Base-by-base conservation (phyloP, 2,888 invertebrate genomes). In the Panzeria rudis region DNA sequence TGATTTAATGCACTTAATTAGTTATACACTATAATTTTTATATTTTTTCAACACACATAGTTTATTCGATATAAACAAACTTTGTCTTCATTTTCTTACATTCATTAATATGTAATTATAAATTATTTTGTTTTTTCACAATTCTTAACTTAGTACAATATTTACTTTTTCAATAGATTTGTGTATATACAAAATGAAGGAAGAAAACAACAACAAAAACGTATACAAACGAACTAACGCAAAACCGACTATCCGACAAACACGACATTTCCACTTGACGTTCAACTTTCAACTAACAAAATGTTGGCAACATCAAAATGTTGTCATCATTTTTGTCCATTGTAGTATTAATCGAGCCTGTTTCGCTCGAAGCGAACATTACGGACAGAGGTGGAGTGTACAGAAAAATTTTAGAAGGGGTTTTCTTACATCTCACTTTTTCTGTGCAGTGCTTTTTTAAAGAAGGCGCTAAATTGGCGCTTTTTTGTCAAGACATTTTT, bases 231-330 rank as follows among this genome's bases (percentile, higher is more conserved):
- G 13, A 25, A 41, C 56, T 44, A 6, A 0, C 0, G 20, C 1
- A 23, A 4, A 59, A 3, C 29, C 47, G 38, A 38, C 20, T 5
- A 38, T 13, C 64, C 71, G 56, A 9, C 32, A 17, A 29, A 59
- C 2, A 56, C 62, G 50, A 77, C 82, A 41, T 64, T 66, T 8
- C 20, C 3, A 15, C 15, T 29, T 47, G 38, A 83, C 76, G 71
- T 56, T 50, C 50, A 76, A 64, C 56, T 66, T 56, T 35, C 71
- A 77, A 83, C 82, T 83, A 64, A 47, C 44, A 64, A 64, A 71
- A 82, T 54, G 71, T 71, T 44, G 29, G 17, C 32, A 59, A 50
- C 54, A 69, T n/a, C 29, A 47, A 73, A 47, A 61, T 61, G 47
- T 69, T n/a, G 15, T 61, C 15, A 61, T 20, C 44, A 44, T 11